Percentiles rank a stretch among this genome's conserved stretches.
phyloP scores from a whole-genome alignment of 2,888 invertebrate species.

The Sarcophaga subvicina region DNA sequence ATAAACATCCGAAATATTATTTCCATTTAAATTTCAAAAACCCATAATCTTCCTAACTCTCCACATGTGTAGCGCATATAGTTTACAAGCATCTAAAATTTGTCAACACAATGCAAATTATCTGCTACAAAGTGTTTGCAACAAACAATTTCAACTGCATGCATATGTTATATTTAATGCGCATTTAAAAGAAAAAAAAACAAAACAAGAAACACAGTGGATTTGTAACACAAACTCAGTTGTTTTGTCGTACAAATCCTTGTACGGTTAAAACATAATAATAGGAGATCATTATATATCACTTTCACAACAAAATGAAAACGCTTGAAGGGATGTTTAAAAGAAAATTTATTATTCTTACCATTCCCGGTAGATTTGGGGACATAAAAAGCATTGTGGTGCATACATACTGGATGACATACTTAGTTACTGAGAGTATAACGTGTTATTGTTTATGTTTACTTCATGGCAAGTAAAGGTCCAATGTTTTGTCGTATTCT shows the following conservation, averaged over 20 bases:
- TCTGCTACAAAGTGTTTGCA: not conserved
- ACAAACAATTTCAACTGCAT: slow-evolving; percentile 23
- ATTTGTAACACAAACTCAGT: slow-evolving; percentile 34
- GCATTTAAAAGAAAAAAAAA: not conserved
- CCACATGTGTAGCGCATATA: not conserved
- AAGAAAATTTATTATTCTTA: not conserved
- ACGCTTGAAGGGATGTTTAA: not conserved
- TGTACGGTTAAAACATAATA: slow-evolving; percentile 9
- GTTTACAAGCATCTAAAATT: not conserved
- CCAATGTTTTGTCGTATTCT: no score
- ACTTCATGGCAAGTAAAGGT: no score
- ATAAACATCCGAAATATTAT: no score
- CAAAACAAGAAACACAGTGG: not conserved
- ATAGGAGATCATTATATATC: slow-evolving; percentile 30
- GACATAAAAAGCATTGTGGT: not conserved
- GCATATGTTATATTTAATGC: not conserved
- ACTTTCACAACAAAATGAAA: not conserved
- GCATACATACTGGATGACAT: not conserved
- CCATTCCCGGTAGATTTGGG: not conserved
- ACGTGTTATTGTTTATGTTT: no score
- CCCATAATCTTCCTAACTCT: no score
- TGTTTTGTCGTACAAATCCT: slow-evolving; percentile 36
- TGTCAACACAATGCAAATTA: not conserved
- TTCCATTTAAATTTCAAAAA: no score
- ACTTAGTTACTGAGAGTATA: not conserved